These are phyloP conservation scores for Tragelaphus buxtoni DNA, from an alignment of 2,113 vertebrate species.

Conservation along the genomic window DNA sequence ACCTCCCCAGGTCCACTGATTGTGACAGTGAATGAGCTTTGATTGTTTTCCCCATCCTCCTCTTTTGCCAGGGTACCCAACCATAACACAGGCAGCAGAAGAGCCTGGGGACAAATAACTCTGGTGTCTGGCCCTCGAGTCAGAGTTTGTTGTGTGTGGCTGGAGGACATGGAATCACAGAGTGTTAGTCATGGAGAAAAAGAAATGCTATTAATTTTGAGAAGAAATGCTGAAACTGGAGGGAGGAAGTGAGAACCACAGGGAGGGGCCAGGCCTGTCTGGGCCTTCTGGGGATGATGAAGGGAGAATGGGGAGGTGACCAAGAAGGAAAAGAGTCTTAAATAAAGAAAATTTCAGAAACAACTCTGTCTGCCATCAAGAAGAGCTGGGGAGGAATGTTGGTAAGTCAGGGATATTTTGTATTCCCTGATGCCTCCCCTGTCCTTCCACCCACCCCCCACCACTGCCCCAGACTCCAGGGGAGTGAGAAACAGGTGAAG, in stretches of 20 bases:
- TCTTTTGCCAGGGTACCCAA: not conserved
- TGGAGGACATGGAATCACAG: not conserved
- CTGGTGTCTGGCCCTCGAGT: not conserved
- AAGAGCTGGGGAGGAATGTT: not conserved
- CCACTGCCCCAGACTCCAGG: not conserved
- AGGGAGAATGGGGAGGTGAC: too few species aligned
- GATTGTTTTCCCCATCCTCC: not conserved
- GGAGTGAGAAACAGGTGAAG: not conserved
- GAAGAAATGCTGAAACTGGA: not conserved
- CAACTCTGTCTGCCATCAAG: not conserved
- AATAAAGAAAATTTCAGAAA: not conserved
- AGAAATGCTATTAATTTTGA: not conserved
- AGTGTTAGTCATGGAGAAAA: not conserved
- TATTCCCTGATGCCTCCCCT: not conserved
- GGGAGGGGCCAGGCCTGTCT: not conserved
- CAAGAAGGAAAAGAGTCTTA: not conserved
- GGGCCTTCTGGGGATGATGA: not conserved
- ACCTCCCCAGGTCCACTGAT: not conserved
- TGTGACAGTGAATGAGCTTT: not conserved
- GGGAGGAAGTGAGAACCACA: not conserved
- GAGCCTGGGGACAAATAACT: too few species aligned
- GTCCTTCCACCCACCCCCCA: not conserved
- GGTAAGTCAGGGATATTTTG: not conserved
- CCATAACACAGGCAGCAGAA: not conserved
- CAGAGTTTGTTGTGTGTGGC: not conserved